A percentile compares a stretch with the other conserved stretches of the same genome.
These are phyloP conservation scores for Tetranychus piercei DNA, from an alignment of 2,888 invertebrate species.

Conservation along the genomic window DNA sequence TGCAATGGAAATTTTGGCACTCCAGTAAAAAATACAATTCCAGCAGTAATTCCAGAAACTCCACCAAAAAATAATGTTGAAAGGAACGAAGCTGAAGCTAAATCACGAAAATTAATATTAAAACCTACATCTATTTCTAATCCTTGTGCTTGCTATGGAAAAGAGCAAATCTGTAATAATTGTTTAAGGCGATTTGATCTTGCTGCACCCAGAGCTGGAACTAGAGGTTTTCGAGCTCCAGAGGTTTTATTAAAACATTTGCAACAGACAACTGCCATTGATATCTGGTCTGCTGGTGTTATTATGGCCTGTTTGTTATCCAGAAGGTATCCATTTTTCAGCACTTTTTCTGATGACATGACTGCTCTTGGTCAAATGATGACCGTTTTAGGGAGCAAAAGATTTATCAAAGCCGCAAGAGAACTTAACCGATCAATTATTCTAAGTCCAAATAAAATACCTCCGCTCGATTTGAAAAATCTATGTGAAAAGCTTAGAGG, in stretches of 20 bases:
- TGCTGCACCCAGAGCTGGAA: slow-evolving; percentile 62
- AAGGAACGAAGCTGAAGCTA: background rate
- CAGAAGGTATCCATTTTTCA: slow-evolving; percentile 63
- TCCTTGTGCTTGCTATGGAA: slow-evolving; percentile 47
- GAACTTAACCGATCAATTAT: slow-evolving; percentile 42
- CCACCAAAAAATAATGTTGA: slow-evolving; percentile 16
- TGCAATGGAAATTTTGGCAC: background rate
- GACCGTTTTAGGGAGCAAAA: slow-evolving; percentile 52
- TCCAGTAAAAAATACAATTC: background rate
- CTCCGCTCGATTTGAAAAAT: slow-evolving; percentile 31
- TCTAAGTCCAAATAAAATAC: slow-evolving; percentile 16
- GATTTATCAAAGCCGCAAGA: slow-evolving; percentile 47
- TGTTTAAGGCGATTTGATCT: slow-evolving; percentile 43
- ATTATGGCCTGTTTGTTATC: slow-evolving; percentile 58
- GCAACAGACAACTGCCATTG: slow-evolving; percentile 63
- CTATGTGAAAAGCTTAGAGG: slow-evolving; percentile 33
- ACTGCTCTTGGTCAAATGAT: slow-evolving; percentile 63
- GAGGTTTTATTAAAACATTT: slow-evolving; percentile 60
- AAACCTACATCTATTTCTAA: background rate
- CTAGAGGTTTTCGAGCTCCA: slow-evolving; percentile 71
- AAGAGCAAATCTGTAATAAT: slow-evolving; percentile 47
- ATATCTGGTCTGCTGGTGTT: slow-evolving; percentile 73
- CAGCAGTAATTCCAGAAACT: slow-evolving; percentile 19
- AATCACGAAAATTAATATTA: background rate
- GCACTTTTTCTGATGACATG: slow-evolving; percentile 51